Percentiles rank a stretch among this genome's conserved stretches.
These are phyloP conservation scores for Geodia barretti DNA, from an alignment of 37 sponge, comb jelly and placozoan species.

Conservation along the genomic window DNA sequence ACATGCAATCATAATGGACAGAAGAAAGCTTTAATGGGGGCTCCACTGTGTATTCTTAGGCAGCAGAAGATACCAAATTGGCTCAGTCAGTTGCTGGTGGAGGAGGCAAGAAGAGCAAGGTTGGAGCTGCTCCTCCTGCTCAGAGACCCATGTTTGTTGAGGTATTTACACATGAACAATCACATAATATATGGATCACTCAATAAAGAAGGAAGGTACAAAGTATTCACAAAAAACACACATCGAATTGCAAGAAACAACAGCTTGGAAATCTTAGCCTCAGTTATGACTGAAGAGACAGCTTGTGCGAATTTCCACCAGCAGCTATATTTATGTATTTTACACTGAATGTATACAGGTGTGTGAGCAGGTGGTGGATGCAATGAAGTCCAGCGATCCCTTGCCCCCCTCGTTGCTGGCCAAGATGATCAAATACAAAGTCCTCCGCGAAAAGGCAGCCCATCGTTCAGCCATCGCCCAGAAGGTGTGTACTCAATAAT, in stretches of 20 bases:
- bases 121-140: background rate
- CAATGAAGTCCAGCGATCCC: conserved; percentile 22
- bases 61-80: conserved; percentile 40
- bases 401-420: conserved; percentile 49
- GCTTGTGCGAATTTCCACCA: too few relatives aligned
- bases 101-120: conserved; percentile 48
- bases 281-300: too few relatives aligned
- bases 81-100: conserved; percentile 32
- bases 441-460: conserved; percentile 37
- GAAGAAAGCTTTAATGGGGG: background rate
- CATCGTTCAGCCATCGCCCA: conserved; percentile 20
- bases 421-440: conserved; percentile 61
- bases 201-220: too few relatives aligned
- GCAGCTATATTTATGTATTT: background rate
- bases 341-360: conserved; percentile 37
- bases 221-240: too few relatives aligned
- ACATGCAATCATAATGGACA: background rate
- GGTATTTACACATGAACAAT: conserved; percentile 5
- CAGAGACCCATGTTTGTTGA: conserved; percentile 21
- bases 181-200: too few relatives aligned
- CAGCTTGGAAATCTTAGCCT: too few relatives aligned
- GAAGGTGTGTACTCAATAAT: conserved; percentile 8
- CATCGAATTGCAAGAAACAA: too few relatives aligned
- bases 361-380: conserved; percentile 60
- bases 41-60: too few relatives aligned